Evolutionary conservation across 2,113 vertebrate species (phyloP), one percentile per base, ranked within the genome.

Genomic region (Upupa epops): DNA sequence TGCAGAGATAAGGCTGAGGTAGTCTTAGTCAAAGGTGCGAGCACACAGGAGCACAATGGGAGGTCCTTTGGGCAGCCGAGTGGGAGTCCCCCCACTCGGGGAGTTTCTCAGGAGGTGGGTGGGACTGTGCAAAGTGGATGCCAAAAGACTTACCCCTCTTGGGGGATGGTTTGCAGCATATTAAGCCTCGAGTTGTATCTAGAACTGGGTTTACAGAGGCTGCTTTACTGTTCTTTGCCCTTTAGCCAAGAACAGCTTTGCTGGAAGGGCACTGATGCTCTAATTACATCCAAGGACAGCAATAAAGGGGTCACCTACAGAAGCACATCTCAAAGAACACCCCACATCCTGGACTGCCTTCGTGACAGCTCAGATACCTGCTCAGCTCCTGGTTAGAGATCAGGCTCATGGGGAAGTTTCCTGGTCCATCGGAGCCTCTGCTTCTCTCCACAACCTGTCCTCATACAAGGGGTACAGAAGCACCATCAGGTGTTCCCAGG

Each of bases 1-100:
- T 60, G 5, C 26, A 28, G 70, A 78, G 96, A 96, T 96, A 97
- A 96, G 85, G 82, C 81, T 6, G 28, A 5, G 61, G 21, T 66
- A 48, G n/a, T 48, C n/a, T 48, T 36, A 89, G 36, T 13, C 37
- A 36, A 45, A 45, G 29, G 49, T 11, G 31, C 13, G 29, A 59
- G 66, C 28, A 24, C 13, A 8, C n/a, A 1, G 83, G 24, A 26
- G 32, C 14, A 29, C 1, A n/a, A 48, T 2, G 58, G 1, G 1
- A 34, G 51, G 29, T 20, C 46, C 7, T 70, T 16, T 1, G 1
- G 2, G 28, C 1, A 28, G 76, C 51, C 59, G 52, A 26, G 48
- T 5, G 6, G 16, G 64, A 59, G 37, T 10, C 16, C n/a, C 5
- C 2, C 31, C 0, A 6, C 60, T 17, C 60, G 28, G 16, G 2